Evolutionary conservation across 2,888 invertebrate genomes (phyloP), one percentile per base, ranked within the genome.

Genomic region (Pterobdella sp.): DNA sequence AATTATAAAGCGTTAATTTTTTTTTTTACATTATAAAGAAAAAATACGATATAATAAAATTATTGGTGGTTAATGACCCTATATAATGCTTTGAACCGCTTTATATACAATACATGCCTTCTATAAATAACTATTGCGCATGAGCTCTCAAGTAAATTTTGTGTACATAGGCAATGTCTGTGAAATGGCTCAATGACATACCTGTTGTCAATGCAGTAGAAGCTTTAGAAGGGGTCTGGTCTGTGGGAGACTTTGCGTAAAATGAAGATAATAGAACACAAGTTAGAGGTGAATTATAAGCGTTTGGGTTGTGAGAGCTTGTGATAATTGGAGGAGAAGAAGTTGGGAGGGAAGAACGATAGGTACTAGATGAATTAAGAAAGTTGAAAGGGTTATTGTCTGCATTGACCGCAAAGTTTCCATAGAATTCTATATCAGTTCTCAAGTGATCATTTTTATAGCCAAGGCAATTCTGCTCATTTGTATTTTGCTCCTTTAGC

Each of bases 201-300:
- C n/a, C n/a, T n/a, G n/a, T n/a, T n/a, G n/a, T n/a, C n/a, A n/a
- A n/a, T n/a, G n/a, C n/a, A 35, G 49, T 37, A 18, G 26, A n/a
- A 29, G 68, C 49, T 42, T 49, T 18, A 1, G 68, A 68, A 31
- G 29, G 26, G 68, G 37, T 22, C 32, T 49, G 68, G 29, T 36
- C 37, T 7, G 14, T 29, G 66, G 66, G 26, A 35, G 66, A 37
- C 22, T n/a, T 37, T 37, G 66, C 29, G 36, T 32, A 29, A 26
- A 32, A 67, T 22, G 49, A 60, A 32, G 34, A 36, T 26, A 63
- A 63, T 4, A 56, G 60, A 26, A 56, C 60, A 42, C 32, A 42
- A 4, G 29, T 26, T 14, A 49, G 29, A 14, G 42, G 68, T 26
- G 56, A 63, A 64, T 36, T 32, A 63, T 35, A 72, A 31, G 26